A percentile compares a stretch with the other conserved stretches of the same genome.
phyloP scores from a whole-genome alignment of 2,797 vertebrate genomes.

The Lophius americanus region DNA sequence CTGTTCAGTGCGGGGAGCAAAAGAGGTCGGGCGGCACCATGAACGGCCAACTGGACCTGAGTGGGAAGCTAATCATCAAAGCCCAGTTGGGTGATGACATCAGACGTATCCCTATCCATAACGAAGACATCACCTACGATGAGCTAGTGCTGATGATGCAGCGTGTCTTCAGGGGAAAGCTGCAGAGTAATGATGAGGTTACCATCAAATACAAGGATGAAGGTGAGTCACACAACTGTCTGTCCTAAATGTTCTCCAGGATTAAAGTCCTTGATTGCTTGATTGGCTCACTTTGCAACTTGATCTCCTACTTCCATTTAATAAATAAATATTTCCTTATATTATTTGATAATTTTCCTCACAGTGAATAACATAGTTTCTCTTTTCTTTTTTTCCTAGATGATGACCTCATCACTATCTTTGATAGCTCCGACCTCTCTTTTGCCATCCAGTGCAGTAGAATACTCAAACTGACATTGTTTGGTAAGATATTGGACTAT shows the following conservation, averaged over 20 bases:
- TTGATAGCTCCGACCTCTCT: slow-evolving; percentile 99
- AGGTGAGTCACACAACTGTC: slow-evolving; percentile 77
- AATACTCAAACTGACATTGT: slow-evolving; percentile 98
- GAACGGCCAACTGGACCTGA: slow-evolving; percentile 99
- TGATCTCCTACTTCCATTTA: background rate
- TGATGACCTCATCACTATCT: slow-evolving; percentile 98
- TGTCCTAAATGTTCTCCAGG: background rate
- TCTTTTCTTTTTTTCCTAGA: slow-evolving; percentile 78
- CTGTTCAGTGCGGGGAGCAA: slow-evolving; percentile 62
- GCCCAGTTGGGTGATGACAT: slow-evolving; percentile 98
- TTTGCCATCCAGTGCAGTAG: slow-evolving; percentile 99
- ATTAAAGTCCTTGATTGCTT: background rate
- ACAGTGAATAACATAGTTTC: background rate
- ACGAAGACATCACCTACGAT: slow-evolving; percentile 99
- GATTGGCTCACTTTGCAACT: background rate
- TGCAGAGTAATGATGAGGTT: slow-evolving; percentile 97
- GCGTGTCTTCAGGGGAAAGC: slow-evolving; percentile 96
- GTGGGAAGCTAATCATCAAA: slow-evolving; percentile 99
- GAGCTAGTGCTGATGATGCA: slow-evolving; percentile 99
- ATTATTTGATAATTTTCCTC: background rate
- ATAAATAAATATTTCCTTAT: background rate
- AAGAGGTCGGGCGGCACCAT: slow-evolving; percentile 81
- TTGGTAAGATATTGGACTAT: slow-evolving; percentile 87
- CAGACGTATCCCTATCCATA: slow-evolving; percentile 97
- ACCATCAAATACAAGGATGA: slow-evolving; percentile 99